Evolutionary conservation across 2,888 invertebrate species (phyloP).

Genomic region (Nasonia oneida): DNA sequence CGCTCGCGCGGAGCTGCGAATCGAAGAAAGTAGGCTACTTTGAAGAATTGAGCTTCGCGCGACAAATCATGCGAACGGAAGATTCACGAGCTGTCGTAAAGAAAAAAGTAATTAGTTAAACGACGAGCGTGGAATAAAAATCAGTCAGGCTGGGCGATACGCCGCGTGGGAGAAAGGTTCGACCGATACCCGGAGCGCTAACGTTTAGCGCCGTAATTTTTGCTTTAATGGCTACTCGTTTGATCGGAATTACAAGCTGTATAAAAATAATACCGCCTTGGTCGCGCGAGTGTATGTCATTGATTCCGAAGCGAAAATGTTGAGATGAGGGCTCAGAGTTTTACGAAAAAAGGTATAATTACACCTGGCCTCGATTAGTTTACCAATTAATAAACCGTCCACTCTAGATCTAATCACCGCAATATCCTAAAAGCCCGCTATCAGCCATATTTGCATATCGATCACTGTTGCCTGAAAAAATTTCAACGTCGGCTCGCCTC

Average conservation of each 20-base stretch:
- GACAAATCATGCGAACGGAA: conserved; percentile 35
- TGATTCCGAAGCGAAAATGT: background rate
- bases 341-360: background rate
- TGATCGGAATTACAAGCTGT: background rate
- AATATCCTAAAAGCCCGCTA: background rate
- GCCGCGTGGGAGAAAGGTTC: background rate
- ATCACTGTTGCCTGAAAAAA: background rate
- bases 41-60: background rate
- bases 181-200: conserved; percentile 7
- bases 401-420: background rate
- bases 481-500: background rate
- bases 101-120: conserved; percentile 45
- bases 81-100: conserved; percentile 48
- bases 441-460: background rate
- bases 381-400: background rate
- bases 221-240: conserved; percentile 8
- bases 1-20: background rate
- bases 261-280: background rate
- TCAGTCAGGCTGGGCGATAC: background rate
- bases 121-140: conserved; percentile 37
- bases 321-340: no score
- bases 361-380: background rate
- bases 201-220: conserved; percentile 27
- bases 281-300: background rate
- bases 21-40: background rate